Percentiles rank a stretch among this genome's conserved stretches.
These are phyloP conservation scores for Rhynchophorus ferrugineus DNA, from an alignment of 1,140 invertebrate genomes.

Conservation along the genomic window DNA sequence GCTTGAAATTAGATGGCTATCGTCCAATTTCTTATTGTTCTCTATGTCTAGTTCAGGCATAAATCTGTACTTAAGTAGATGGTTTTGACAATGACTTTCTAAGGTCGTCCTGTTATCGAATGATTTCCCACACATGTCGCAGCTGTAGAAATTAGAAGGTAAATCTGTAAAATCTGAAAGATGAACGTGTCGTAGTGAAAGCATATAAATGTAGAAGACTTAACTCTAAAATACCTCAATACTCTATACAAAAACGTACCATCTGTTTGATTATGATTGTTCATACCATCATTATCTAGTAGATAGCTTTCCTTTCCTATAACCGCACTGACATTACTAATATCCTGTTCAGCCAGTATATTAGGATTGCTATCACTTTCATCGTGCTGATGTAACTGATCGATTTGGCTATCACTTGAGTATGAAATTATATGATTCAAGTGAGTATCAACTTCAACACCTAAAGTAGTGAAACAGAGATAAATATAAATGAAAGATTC, in stretches of 20 bases:
- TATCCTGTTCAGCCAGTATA: slow-evolving; percentile 3
- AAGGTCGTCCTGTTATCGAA: slow-evolving; percentile 42
- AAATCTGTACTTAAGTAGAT: slow-evolving; percentile 44
- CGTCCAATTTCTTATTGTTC: slow-evolving; percentile 14
- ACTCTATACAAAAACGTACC: too few relatives aligned
- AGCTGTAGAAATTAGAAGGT: slow-evolving; percentile 28
- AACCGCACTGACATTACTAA: not conserved
- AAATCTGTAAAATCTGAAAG: slow-evolving; percentile 3
- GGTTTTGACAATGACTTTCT: slow-evolving; percentile 45
- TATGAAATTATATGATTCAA: slow-evolving; percentile 11
- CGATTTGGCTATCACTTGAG: slow-evolving; percentile 11
- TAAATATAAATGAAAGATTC: not conserved
- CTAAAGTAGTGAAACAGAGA: slow-evolving; percentile 1
- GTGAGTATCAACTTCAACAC: slow-evolving; percentile 7
- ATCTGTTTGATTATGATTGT: not conserved
- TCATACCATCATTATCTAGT: not conserved
- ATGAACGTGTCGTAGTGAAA: not conserved
- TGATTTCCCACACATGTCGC: slow-evolving; percentile 48
- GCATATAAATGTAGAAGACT: slow-evolving; percentile 8
- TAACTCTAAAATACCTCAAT: too few relatives aligned
- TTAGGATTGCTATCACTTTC: slow-evolving; percentile 17
- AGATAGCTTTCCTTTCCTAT: slow-evolving; percentile 6
- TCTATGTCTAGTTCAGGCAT: slow-evolving; percentile 42
- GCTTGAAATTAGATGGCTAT: not conserved
- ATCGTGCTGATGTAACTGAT: slow-evolving; percentile 11